These are phyloP conservation scores for Grallaria varia DNA, from an alignment of 2,113 vertebrate genomes.

Conservation along the genomic window DNA sequence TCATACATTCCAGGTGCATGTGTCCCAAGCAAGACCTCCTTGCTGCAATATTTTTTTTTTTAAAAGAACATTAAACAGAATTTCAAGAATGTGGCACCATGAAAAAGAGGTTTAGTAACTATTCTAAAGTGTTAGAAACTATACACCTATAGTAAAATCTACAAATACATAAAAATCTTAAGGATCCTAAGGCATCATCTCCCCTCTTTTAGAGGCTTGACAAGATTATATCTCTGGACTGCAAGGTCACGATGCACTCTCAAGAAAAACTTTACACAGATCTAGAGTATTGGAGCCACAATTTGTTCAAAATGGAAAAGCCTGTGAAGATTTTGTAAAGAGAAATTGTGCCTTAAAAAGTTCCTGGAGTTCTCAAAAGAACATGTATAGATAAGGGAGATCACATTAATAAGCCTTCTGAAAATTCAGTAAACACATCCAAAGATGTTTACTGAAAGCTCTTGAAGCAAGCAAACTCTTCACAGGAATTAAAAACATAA, in stretches of 20 bases:
- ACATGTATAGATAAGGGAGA: not conserved
- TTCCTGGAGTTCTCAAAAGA: not conserved
- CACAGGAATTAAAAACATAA: not conserved
- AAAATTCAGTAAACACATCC: not conserved
- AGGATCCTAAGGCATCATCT: no score
- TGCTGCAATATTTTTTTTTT: no score
- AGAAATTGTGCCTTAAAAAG: not conserved
- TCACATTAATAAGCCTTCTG: not conserved
- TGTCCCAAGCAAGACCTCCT: no score
- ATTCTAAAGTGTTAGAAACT: no score
- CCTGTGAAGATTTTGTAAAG: not conserved
- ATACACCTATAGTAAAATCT: no score
- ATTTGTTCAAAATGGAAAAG: not conserved
- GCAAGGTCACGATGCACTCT: not conserved
- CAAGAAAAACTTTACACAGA: not conserved
- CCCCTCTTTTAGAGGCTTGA: no score
- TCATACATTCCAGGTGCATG: no score
- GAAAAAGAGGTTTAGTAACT: no score
- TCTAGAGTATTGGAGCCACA: not conserved
- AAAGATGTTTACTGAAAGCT: not conserved
- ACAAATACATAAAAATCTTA: no score
- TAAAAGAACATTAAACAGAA: no score
- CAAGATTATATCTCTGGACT: not conserved
- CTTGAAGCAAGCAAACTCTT: not conserved
- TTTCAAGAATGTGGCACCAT: no score